These are phyloP conservation scores for Cenopis cana DNA, from an alignment of 2,888 invertebrate species.

Conservation along the genomic window DNA sequence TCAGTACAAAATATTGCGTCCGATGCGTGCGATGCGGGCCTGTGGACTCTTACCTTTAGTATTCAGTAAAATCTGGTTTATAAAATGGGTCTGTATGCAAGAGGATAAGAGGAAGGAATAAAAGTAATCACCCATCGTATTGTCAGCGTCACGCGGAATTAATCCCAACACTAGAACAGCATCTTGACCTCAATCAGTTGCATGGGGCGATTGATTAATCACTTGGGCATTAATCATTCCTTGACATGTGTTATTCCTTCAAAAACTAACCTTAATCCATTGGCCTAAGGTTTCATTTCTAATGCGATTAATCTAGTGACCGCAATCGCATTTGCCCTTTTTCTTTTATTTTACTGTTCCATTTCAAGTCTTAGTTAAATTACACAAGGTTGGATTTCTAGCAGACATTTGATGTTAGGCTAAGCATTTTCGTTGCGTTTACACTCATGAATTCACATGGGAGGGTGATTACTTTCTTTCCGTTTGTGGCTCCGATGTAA, in stretches of 20 bases:
- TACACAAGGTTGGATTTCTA: not conserved
- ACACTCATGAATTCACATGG: conserved; percentile 12
- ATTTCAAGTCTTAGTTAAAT: not conserved
- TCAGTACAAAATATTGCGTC: too few species aligned
- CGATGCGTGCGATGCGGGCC: too few species aligned
- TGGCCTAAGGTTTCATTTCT: not conserved
- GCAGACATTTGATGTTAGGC: not conserved
- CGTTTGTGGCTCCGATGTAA: not conserved
- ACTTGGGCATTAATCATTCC: conserved; percentile 35
- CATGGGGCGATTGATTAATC: conserved; percentile 42
- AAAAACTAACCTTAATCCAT: not conserved
- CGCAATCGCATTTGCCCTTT: conserved; percentile 17
- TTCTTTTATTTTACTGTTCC: not conserved
- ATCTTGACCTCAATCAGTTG: conserved; percentile 44
- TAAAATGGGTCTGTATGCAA: too few species aligned
- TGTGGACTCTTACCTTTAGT: too few species aligned
- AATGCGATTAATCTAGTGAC: not conserved
- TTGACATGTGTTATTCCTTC: not conserved
- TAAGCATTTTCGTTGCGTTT: not conserved
- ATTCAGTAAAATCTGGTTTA: too few species aligned
- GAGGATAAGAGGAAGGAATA: too few species aligned
- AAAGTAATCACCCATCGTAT: not conserved
- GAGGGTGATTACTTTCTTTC: conserved; percentile 7
- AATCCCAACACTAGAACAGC: conserved; percentile 34
- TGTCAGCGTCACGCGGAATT: conserved; percentile 37